phyloP scores from a whole-genome alignment of 2,113 vertebrate species.

The Coturnix japonica region DNA sequence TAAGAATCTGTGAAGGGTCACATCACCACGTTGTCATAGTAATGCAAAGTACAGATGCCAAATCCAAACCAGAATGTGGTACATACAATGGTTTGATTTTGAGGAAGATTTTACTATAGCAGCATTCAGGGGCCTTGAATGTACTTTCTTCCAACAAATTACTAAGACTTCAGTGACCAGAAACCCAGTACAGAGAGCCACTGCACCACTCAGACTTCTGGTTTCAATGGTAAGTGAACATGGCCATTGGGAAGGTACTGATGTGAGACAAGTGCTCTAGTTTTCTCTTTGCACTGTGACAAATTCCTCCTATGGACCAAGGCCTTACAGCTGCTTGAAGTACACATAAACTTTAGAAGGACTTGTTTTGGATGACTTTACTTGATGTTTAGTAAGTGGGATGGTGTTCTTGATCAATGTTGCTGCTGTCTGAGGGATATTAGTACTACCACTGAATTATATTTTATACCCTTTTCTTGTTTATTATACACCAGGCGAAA shows the following conservation, averaged over 20 bases:
- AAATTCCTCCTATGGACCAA: background rate
- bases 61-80: constrained; percentile 1
- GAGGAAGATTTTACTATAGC: background rate
- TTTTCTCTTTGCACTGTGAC: background rate
- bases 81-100: background rate
- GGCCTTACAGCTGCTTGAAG: background rate
- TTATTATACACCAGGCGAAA: background rate
- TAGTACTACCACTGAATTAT: background rate
- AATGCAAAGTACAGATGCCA: constrained; percentile 39
- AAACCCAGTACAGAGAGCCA: background rate
- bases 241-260: background rate
- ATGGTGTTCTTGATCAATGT: background rate
- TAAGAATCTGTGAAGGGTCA: background rate
- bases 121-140: background rate
- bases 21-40: constrained; percentile 58
- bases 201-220: background rate
- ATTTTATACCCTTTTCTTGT: background rate
- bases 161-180: background rate
- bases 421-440: background rate
- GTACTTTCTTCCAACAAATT: background rate
- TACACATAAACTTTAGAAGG: background rate
- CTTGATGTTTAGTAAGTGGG: background rate
- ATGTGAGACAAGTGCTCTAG: background rate
- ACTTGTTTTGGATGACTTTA: background rate
- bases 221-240: background rate